phyloP scores from a whole-genome alignment of 2,888 invertebrate genomes.

The Platerodrilus igneus region DNA sequence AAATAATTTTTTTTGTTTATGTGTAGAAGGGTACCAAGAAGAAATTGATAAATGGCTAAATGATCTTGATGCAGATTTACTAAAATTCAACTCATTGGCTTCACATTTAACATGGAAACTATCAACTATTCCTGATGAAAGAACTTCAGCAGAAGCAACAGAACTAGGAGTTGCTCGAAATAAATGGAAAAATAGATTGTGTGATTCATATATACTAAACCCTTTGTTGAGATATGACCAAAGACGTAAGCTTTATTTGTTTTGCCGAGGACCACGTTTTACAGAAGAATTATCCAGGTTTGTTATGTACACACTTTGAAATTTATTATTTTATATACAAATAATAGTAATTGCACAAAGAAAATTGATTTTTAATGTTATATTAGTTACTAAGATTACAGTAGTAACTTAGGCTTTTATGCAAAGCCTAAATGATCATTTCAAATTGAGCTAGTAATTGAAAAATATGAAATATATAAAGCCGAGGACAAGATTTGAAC shows the following conservation, averaged over 20 bases:
- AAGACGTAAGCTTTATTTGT: constrained; percentile 53
- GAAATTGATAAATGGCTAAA: constrained; percentile 36
- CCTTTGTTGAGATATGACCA: constrained; percentile 38
- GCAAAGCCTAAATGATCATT: too few relatives aligned
- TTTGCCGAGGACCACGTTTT: constrained; percentile 62
- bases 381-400: too few relatives aligned
- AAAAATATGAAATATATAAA: too few relatives aligned
- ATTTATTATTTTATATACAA: too few relatives aligned
- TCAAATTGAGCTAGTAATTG: too few relatives aligned
- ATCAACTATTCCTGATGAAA: constrained; percentile 30
- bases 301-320: constrained; percentile 23
- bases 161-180: constrained; percentile 35
- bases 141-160: constrained; percentile 28
- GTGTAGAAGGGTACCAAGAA: constrained; percentile 33
- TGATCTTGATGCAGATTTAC: constrained; percentile 32
- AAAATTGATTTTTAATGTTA: too few relatives aligned
- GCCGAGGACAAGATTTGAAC: too few relatives aligned
- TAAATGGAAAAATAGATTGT: constrained; percentile 42
- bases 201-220: constrained; percentile 30
- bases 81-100: constrained; percentile 35
- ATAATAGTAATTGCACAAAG: too few relatives aligned
- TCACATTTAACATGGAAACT: constrained; percentile 38
- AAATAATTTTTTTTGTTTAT: background rate
- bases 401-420: too few relatives aligned
- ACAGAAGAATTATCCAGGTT: constrained; percentile 55